Conservation (phyloP, 1,140 invertebrate species). For the Amyelois transitella region DNA sequence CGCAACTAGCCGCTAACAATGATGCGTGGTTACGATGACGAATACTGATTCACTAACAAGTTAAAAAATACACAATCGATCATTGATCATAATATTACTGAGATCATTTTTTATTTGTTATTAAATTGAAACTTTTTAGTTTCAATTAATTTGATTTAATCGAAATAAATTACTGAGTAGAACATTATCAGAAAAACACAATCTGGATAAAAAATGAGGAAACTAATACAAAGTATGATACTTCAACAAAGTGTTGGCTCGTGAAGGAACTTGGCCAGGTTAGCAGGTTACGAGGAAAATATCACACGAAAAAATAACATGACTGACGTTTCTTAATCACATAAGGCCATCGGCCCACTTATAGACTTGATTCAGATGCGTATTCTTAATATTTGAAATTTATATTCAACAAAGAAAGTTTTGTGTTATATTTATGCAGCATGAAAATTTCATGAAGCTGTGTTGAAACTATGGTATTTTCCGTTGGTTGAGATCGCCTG, state of each 20-base stretch:
- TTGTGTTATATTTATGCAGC: not conserved
- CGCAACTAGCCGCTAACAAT: not conserved
- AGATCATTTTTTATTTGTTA: too few relatives aligned
- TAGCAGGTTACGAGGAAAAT: constrained; percentile 52
- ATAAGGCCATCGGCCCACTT: constrained; percentile 31
- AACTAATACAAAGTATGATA: constrained; percentile 23
- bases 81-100: too few relatives aligned
- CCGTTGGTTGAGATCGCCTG: constrained; percentile 56
- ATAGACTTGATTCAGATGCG: constrained; percentile 5
- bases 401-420: not conserved
- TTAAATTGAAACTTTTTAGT: too few relatives aligned
- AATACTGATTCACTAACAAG: too few relatives aligned
- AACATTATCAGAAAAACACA: not conserved
- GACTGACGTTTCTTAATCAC: constrained; percentile 22
- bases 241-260: constrained; percentile 23
- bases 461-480: constrained; percentile 60
- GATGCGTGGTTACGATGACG: too few relatives aligned
- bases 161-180: not conserved
- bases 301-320: constrained; percentile 32
- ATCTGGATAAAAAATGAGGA: not conserved
- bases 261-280: constrained; percentile 25
- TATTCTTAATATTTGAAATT: not conserved
- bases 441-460: constrained; percentile 7
- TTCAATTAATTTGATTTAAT: too few relatives aligned
- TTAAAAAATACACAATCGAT: too few relatives aligned